These are phyloP conservation scores for Bombus turneri DNA, from an alignment of 1,140 invertebrate genomes.

Conservation along the genomic window DNA sequence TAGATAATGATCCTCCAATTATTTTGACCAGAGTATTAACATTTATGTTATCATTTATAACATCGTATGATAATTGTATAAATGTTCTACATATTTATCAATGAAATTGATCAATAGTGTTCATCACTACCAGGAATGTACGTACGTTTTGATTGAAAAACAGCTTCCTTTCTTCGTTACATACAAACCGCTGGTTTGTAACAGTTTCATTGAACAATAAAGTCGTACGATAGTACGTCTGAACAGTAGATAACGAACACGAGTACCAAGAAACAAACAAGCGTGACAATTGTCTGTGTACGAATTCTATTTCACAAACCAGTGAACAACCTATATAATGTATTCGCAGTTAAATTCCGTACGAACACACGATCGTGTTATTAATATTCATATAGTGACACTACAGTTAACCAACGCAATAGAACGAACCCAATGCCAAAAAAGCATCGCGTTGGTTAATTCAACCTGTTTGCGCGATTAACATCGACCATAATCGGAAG, in stretches of 20 bases:
- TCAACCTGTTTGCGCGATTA: background rate
- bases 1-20: background rate
- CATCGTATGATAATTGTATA: too few relatives aligned
- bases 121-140: too few relatives aligned
- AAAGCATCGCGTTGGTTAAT: background rate
- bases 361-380: background rate
- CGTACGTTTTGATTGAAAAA: too few relatives aligned
- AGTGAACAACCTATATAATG: background rate
- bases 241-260: too few relatives aligned
- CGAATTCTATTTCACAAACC: slow-evolving; percentile 15
- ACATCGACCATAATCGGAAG: background rate
- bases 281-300: background rate
- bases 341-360: background rate
- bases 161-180: too few relatives aligned
- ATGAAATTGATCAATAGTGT: too few relatives aligned
- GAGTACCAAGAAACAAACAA: background rate
- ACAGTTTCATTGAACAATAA: too few relatives aligned
- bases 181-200: too few relatives aligned
- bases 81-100: too few relatives aligned
- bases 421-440: background rate
- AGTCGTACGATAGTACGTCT: too few relatives aligned
- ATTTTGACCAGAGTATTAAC: background rate
- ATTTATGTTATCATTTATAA: too few relatives aligned
- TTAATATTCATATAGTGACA: background rate
- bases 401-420: slow-evolving; percentile 14